Base-by-base conservation (phyloP, 2,113 vertebrate genomes). In the Nothobranchius kuhntae region DNA sequence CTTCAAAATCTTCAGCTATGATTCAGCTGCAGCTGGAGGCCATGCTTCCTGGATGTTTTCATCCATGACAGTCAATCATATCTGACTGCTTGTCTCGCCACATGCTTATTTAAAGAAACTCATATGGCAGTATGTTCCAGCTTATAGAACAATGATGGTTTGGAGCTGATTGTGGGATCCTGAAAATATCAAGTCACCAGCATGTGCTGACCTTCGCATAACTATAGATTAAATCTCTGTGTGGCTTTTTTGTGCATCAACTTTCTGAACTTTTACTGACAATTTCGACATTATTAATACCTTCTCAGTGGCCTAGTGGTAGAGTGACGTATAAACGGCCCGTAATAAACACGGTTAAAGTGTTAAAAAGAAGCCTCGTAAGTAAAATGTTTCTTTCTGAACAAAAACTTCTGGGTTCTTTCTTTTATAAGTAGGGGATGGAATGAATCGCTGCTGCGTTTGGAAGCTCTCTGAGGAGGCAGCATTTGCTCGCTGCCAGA, bases 131-230 rank as follows among this genome's bases (percentile, higher is more conserved):
- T 80, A 80, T 83, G 55, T 75, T 75, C 6, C 38, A 9, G 71
- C 51, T 52, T 69, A 59, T 61, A 60, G 65, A 82, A 88, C 83
- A 85, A 89, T 79, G 81, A 67, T 56, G 70, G 84, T 83, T 83
- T 73, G 44, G 81, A 70, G 56, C 65, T 74, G 55, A 64, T 73
- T 74, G 38, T 46, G 63, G 81, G 55, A 46, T 47, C 85, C 83
- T 78, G 88, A 85, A 87, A 91, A 87, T 81, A 87, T 58, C 65
- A 82, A 74, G 69, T 75, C 56, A 48, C 71, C 86, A 73, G 53
- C 44, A 61, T 60, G 40, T 40, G 52, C 52, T 36, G 42, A 38
- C 60, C 50, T 77, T 82, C 76, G 69, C 71, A 54, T 54, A 75
- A 65, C 76, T 86, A 71, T 77, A 80, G 83, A 70, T 65, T 14